Percentiles rank a stretch among this genome's conserved stretches.
phyloP scores from a whole-genome alignment of 2,113 vertebrate genomes.

The pig (Sus scrofa) region T2T-Sscrofa CM000812.6:278453001-278453500 shows the following conservation, averaged over 20 bases:
- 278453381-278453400: slow-evolving; percentile 63
- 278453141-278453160: slow-evolving; percentile 90
- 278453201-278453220: slow-evolving; percentile 89
- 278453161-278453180: slow-evolving; percentile 90
- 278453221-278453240: slow-evolving; percentile 89
- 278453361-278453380: slow-evolving; percentile 85
- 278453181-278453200: slow-evolving; percentile 79
- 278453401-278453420: slow-evolving; percentile 47
- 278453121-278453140: slow-evolving; percentile 86
- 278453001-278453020: slow-evolving; percentile 92
- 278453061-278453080: slow-evolving; percentile 91
- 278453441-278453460: background rate
- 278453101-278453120: slow-evolving; percentile 89
- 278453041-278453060: slow-evolving; percentile 87
- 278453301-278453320: slow-evolving; percentile 89
- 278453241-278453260: slow-evolving; percentile 90
- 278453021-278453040: slow-evolving; percentile 90
- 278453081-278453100: slow-evolving; percentile 91
- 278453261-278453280: slow-evolving; percentile 91
- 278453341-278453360: slow-evolving; percentile 87
- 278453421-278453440: slow-evolving; percentile 48
- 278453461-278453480: slow-evolving; percentile 33
- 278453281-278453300: slow-evolving; percentile 91
- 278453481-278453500: slow-evolving; percentile 33
- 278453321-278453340: slow-evolving; percentile 86